A percentile compares a stretch with the other conserved stretches of the same genome.
Conservation (phyloP, 1,140 invertebrate species). For the Asbolus verrucosus region DNA sequence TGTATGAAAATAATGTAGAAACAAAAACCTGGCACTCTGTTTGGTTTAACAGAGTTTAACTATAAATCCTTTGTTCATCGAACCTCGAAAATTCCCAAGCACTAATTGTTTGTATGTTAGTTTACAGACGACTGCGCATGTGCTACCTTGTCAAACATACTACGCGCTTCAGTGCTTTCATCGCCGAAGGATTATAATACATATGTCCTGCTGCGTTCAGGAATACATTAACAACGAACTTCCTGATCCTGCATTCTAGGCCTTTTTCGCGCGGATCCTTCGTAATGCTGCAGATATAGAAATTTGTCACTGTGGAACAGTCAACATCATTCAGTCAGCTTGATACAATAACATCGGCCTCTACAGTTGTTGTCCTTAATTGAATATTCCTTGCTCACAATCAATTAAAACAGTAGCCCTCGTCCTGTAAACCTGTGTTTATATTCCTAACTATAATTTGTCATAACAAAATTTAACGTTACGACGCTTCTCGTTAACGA, state of each 20-base stretch:
- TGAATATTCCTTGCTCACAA: constrained; percentile 8
- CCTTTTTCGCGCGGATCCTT: constrained; percentile 1
- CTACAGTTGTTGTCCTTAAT: neutral
- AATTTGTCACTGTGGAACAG: constrained; percentile 9
- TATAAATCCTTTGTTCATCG: constrained; percentile 37
- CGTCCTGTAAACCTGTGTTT: constrained; percentile 18
- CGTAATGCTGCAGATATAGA: neutral
- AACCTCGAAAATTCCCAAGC: constrained; percentile 32
- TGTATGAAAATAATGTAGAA: constrained; percentile 21
- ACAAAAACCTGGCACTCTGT: constrained; percentile 22
- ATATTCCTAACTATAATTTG: constrained; percentile 29
- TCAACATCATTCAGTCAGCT: neutral
- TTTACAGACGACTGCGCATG: constrained; percentile 37
- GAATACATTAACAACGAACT: constrained; percentile 16
- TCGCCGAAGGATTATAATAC: constrained; percentile 18
- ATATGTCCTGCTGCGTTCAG: constrained; percentile 36
- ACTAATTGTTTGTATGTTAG: constrained; percentile 40
- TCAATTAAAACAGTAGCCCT: constrained; percentile 19
- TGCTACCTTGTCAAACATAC: constrained; percentile 40
- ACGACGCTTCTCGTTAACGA: constrained; percentile 23
- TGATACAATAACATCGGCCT: neutral
- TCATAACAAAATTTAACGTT: constrained; percentile 31
- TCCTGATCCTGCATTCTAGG: constrained; percentile 21
- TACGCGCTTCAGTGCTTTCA: constrained; percentile 32
- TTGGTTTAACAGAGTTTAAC: constrained; percentile 35